Evolutionary conservation across 1,140 invertebrate genomes (phyloP), one percentile per base, ranked within the genome.

Genomic region (Ceratina japonica): DNA sequence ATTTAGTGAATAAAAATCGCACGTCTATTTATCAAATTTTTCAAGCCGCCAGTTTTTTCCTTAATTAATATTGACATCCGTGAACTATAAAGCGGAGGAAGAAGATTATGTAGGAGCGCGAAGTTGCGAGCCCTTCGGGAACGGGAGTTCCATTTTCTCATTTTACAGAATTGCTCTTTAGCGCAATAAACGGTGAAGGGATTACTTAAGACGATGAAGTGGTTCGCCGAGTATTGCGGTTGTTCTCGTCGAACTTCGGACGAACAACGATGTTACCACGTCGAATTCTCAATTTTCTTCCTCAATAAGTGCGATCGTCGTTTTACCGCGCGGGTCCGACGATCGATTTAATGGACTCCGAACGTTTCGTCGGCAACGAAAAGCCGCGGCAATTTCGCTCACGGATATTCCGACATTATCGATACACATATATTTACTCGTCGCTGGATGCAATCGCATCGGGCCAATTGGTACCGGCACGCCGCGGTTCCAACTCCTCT

Each of bases 361-460:
- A 24, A 16, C 49, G 44, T 59, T 64, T 54, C 65, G 15, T 54
- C 74, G 22, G 12, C 27, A 44, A n/a, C 49, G 68, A 37, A 54
- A 77, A 71, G 27, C 54, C 27, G 56, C 49, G 20, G 75, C 66
- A 70, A 77, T 62, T 77, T 77, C 49, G 20, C 37, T 37, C 75
- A 24, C 68, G 49, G 49, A 66, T 65, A 73, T 20, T 49, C 77
- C 52, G 24, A 52, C 54, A 79, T 74, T 66, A 79, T 65, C 71
- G 66, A 62, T 78, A 71, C 61, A 62, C 59, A 58, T 66, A 37
- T 74, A 73, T 73, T 79, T 74, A 65, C 62, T 73, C 70, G 49
- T n/a, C 70, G 51, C 51, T 74, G 27, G 37, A 20, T 63, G 68
- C 75, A 49, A 51, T 71, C 51, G 75, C 59, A 15, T 18, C 22